These are phyloP conservation scores for Apamea epomidion DNA, from an alignment of 2,888 invertebrate genomes.

Conservation along the genomic window DNA sequence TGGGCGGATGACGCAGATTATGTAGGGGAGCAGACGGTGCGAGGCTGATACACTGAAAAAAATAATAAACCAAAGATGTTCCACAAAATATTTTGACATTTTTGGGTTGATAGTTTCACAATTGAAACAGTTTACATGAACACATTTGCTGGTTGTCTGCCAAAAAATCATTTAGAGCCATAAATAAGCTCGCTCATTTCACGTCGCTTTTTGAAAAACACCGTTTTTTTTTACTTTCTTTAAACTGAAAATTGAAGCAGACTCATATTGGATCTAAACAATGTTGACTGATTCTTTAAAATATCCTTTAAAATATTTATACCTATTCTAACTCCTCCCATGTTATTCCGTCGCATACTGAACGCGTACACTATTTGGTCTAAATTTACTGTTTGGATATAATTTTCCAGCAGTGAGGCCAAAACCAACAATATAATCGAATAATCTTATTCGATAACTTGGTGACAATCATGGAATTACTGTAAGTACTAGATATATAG, in stretches of 20 bases:
- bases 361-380: too few relatives aligned
- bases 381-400: too few relatives aligned
- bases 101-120: neutral
- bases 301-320: neutral
- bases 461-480: neutral
- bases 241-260: neutral
- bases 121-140: neutral
- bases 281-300: neutral
- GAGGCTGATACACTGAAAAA: neutral
- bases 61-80: neutral
- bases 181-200: neutral
- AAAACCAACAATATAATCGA: too few relatives aligned
- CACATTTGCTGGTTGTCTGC: neutral
- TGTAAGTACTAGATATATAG: neutral
- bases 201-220: neutral
- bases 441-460: neutral
- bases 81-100: neutral
- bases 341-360: too few relatives aligned
- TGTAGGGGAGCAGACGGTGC: constrained; percentile 35
- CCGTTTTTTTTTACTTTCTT: neutral
- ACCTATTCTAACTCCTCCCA: too few relatives aligned
- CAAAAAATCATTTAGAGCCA: neutral
- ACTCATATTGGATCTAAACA: neutral
- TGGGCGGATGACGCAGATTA: constrained; percentile 73
- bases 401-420: too few relatives aligned